Percentiles rank a stretch among this genome's conserved stretches.
Evolutionary conservation across 2,113 vertebrate species (phyloP).

Genomic region (Vidua macroura): DNA sequence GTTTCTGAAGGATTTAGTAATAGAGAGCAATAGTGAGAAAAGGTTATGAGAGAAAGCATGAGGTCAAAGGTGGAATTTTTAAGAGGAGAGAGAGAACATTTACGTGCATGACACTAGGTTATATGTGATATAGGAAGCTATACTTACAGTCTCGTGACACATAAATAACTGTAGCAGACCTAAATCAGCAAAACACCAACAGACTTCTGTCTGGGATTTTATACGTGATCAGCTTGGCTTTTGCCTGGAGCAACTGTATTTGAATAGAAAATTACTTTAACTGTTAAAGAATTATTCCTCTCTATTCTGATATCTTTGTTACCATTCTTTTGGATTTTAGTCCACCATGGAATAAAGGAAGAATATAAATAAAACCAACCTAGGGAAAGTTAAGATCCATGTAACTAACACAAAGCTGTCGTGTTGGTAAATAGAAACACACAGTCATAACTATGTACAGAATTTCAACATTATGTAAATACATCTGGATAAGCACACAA

Average conservation of each 20-base stretch:
- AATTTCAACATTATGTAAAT: neutral
- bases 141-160: neutral
- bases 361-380: neutral
- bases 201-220: neutral
- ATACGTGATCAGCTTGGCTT: neutral
- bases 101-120: neutral
- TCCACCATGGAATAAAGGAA: neutral
- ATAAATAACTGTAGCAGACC: neutral
- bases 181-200: neutral
- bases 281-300: neutral
- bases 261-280: neutral
- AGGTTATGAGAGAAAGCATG: neutral
- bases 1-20: neutral
- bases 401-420: neutral
- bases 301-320: neutral
- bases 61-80: neutral
- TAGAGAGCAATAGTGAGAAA: neutral
- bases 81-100: neutral
- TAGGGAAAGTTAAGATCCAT: neutral
- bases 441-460: neutral
- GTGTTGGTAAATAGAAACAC: neutral
- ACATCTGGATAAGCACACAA: neutral
- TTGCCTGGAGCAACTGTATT: neutral
- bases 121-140: accelerated
- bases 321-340: neutral